Evolutionary conservation across 1,140 invertebrate genomes (phyloP).

Genomic region (Hyphantria cunea): DNA sequence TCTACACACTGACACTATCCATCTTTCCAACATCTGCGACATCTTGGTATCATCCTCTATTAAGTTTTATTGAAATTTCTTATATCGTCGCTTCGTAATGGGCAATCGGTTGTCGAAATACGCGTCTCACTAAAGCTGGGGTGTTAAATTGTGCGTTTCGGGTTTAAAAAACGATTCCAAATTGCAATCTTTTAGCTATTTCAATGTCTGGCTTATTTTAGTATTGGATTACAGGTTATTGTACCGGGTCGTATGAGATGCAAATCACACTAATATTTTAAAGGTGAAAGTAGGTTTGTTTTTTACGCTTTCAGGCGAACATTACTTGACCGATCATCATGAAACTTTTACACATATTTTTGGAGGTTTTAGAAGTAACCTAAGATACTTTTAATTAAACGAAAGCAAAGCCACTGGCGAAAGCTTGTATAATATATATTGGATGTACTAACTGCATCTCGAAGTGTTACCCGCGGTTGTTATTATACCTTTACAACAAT

Average conservation of each 20-base stretch:
- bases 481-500: too few species aligned
- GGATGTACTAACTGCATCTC: too few species aligned
- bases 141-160: slow-evolving; percentile 44
- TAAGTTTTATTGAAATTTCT: slow-evolving; percentile 53
- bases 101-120: slow-evolving; percentile 42
- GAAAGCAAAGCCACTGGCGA: too few species aligned
- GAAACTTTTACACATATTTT: too few species aligned
- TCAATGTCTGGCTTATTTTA: slow-evolving; percentile 28
- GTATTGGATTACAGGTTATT: slow-evolving; percentile 18
- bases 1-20: slow-evolving; percentile 4
- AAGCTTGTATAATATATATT: too few species aligned
- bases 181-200: slow-evolving; percentile 34
- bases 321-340: too few species aligned
- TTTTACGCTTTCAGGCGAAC: too few species aligned
- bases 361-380: too few species aligned
- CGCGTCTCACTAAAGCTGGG: slow-evolving; percentile 25
- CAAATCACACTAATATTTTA: too few species aligned
- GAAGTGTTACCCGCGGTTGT: too few species aligned
- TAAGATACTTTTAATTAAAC: too few species aligned
- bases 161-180: slow-evolving; percentile 32
- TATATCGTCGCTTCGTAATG: slow-evolving; percentile 45
- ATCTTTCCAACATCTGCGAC: slow-evolving; percentile 3
- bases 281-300: too few species aligned
- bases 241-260: slow-evolving; percentile 11
- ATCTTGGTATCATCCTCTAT: slow-evolving; percentile 25